Evolutionary conservation across 2,113 vertebrate species (phyloP).

Genomic region (Cyprinodon tularosa): DNA sequence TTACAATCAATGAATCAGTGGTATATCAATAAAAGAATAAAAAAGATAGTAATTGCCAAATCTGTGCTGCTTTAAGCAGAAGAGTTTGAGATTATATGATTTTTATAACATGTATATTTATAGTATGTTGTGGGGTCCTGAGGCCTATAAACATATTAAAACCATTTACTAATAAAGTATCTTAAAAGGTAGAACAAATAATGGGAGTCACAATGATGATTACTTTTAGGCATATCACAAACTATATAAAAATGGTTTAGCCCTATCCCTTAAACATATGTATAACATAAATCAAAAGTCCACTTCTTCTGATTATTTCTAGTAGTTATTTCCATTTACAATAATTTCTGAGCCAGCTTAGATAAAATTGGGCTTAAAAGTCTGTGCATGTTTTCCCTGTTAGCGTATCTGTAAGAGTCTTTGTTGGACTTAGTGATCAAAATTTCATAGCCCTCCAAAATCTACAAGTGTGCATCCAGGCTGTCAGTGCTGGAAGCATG

Average conservation of each 20-base stretch:
- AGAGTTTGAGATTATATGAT: slow-evolving; percentile 9
- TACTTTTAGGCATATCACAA: background rate
- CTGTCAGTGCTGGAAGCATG: background rate
- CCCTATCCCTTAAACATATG: background rate
- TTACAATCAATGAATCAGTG: slow-evolving; percentile 63
- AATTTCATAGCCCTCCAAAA: background rate
- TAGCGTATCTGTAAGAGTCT: background rate
- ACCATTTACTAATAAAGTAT: background rate
- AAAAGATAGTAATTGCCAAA: slow-evolving; percentile 52
- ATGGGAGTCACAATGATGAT: background rate
- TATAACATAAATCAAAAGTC: background rate
- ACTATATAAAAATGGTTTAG: background rate
- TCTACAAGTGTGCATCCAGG: background rate
- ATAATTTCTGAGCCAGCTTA: background rate
- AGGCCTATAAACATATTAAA: background rate
- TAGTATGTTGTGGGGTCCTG: slow-evolving; percentile 2
- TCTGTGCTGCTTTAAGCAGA: slow-evolving; percentile 31
- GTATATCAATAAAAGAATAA: slow-evolving; percentile 57
- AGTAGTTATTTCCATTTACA: background rate
- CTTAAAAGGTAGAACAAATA: background rate
- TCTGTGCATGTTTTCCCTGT: background rate
- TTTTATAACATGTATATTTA: background rate
- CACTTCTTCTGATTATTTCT: background rate
- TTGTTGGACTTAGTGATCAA: background rate
- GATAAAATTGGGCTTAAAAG: background rate